Base-by-base conservation (phyloP, 2,113 vertebrate species). In the Cavia porcellus region DNA sequence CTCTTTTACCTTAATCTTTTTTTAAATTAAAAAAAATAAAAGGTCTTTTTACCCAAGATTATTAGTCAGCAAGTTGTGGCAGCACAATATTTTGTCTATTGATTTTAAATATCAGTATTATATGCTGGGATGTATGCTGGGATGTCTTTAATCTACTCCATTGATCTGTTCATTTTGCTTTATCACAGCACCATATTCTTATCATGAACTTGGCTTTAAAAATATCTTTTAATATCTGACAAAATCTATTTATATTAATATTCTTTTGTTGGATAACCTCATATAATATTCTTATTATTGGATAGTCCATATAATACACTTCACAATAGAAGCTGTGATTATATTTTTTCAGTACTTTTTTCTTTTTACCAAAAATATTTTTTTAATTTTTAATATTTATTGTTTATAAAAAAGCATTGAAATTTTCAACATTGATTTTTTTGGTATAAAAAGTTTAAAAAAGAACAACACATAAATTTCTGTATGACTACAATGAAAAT, bases 151-250 rank as follows among this genome's bases (percentile, higher is more conserved):
- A 82, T 90, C 87, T 87, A 47, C 55, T 57, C 38, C 30, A 47
- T 20, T 47, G 12, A 88, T 95, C 83, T 95, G 62, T 61, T 38
- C 45, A 57, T 94, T 92, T 83, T 94, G 57, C 62, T 70, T 70
- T 57, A 59, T 66, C 59, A 22, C 57, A 83, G 52, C 2, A 77
- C 9, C 47, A 90, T n/a, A 50, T 55, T 93, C 52, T 70, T 95
- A 95, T 86, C 47, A 83, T 64, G 87, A 91, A 84, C 57, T 72
- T 92, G 32, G 13, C 45, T 89, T 97, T 81, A 94, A 95, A 81
- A 92, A 64, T 55, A 79, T 79, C 75, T 90, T 92, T 93, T 88
- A 83, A 55, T 88, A 96, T 88, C 75, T 84, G 7, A 13, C n/a
- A 55, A 30, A n/a, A 0, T 7, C 70, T 84, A 10, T 79, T 45